These are phyloP conservation scores for Amphiprion clarkii DNA, from an alignment of 2,797 vertebrate genomes.

Conservation along the genomic window DNA sequence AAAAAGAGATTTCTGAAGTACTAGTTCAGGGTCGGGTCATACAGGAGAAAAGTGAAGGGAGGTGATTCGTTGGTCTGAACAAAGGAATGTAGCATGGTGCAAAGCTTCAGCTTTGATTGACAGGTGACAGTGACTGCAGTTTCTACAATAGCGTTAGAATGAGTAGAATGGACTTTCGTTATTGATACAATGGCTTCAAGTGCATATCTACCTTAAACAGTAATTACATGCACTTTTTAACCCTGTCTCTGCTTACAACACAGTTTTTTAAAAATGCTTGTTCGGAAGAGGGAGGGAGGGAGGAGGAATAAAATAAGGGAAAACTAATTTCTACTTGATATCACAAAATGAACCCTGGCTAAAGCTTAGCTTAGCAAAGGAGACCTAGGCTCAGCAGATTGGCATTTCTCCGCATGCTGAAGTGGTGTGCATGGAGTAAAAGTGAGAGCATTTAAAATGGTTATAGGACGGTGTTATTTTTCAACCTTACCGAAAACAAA, in stretches of 20 bases:
- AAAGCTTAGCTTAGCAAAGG: slow-evolving; percentile 3
- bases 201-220: slow-evolving; percentile 25
- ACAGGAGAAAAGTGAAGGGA: slow-evolving; percentile 57
- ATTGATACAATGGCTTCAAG: slow-evolving; percentile 44
- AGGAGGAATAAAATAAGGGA: neutral
- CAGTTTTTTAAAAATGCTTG: slow-evolving; percentile 9
- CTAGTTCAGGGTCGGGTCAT: slow-evolving; percentile 70
- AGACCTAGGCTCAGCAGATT: neutral
- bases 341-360: slow-evolving; percentile 17
- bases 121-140: slow-evolving; percentile 83
- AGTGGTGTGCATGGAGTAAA: neutral
- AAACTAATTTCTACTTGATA: slow-evolving; percentile 7
- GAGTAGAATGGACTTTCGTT: slow-evolving; percentile 75
- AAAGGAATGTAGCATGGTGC: slow-evolving; percentile 87
- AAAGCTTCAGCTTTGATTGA: slow-evolving; percentile 80
- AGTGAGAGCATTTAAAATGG: neutral
- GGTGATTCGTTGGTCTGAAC: slow-evolving; percentile 73
- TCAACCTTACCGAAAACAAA: neutral
- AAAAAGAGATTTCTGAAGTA: slow-evolving; percentile 80
- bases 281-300: neutral
- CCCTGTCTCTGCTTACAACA: slow-evolving; percentile 1
- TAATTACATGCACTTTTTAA: slow-evolving; percentile 33
- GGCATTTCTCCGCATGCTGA: slow-evolving; percentile 7
- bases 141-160: slow-evolving; percentile 73
- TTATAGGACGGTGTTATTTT: neutral